Evolutionary conservation across 2,797 vertebrate species (phyloP).

Genomic region (Enteromius afrohamiltoni): DNA sequence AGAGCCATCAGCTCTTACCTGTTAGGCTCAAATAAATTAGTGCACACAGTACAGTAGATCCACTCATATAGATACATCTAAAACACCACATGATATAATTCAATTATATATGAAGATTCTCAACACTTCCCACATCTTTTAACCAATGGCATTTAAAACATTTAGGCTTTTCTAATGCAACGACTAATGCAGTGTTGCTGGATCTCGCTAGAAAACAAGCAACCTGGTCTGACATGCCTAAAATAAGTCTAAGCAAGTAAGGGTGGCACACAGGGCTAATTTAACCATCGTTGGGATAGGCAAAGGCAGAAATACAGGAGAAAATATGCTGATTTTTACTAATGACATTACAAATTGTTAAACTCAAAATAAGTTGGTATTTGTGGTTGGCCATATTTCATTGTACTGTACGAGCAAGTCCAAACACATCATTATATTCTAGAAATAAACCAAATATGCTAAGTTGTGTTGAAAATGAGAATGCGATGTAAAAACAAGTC

Average conservation of each 20-base stretch:
- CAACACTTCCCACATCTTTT: background rate
- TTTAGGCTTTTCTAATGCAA: constrained; percentile 18
- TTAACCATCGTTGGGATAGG: background rate
- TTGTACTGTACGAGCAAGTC: background rate
- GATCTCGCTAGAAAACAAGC: background rate
- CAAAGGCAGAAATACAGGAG: background rate
- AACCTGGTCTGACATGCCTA: background rate
- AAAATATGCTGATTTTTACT: background rate
- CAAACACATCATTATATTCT: background rate
- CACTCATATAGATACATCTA: background rate
- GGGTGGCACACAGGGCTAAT: background rate
- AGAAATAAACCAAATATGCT: constrained; percentile 2
- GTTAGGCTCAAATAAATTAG: constrained; percentile 1
- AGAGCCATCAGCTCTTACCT: constrained; percentile 11
- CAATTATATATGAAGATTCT: background rate
- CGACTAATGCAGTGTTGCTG: background rate
- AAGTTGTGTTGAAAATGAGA: background rate
- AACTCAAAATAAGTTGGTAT: background rate
- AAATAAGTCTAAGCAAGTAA: background rate
- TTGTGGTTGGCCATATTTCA: background rate
- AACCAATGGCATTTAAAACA: background rate
- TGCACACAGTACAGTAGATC: background rate
- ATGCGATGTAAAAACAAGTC: background rate
- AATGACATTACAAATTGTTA: background rate
- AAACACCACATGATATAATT: background rate